Evolutionary conservation across 2,797 vertebrate genomes (phyloP).

Genomic region (Cirrhinus molitorella): DNA sequence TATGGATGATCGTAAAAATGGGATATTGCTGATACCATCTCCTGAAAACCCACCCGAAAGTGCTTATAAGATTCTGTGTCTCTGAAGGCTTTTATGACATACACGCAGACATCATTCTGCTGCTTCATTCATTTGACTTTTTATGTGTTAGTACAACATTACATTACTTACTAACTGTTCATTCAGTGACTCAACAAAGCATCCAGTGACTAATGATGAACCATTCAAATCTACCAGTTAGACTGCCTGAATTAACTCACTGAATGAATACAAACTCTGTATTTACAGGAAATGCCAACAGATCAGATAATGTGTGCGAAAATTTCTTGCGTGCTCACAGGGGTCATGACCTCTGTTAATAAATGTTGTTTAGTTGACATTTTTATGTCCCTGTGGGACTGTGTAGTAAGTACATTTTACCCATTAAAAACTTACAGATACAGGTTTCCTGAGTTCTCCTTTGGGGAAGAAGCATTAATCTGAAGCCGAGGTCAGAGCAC

Average conservation of each 20-base stretch:
- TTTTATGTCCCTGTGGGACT: slow-evolving; percentile 64
- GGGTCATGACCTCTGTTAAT: slow-evolving; percentile 75
- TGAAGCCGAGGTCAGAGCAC: neutral
- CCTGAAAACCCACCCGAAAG: neutral
- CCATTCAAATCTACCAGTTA: slow-evolving; percentile 48
- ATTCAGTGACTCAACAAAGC: slow-evolving; percentile 11
- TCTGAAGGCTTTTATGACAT: neutral
- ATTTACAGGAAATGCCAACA: slow-evolving; percentile 80
- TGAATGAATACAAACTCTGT: slow-evolving; percentile 61
- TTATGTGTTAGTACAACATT: neutral
- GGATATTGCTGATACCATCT: slow-evolving; percentile 15
- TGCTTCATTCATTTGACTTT: neutral
- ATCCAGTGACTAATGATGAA: slow-evolving; percentile 30
- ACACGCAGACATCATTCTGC: neutral
- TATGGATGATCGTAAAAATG: slow-evolving; percentile 13
- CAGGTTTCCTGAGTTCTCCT: slow-evolving; percentile 12
- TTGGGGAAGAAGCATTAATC: slow-evolving; percentile 4
- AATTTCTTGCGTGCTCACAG: slow-evolving; percentile 68
- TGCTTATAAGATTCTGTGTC: neutral
- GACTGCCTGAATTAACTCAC: slow-evolving; percentile 55
- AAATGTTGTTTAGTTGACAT: slow-evolving; percentile 67
- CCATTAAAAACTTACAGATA: slow-evolving; percentile 31
- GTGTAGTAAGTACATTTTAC: slow-evolving; percentile 42
- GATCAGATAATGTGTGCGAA: slow-evolving; percentile 74
- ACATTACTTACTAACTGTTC: neutral